Evolutionary conservation across 2,888 invertebrate species (phyloP), one percentile per base, ranked within the genome.

Genomic region (Griposia aprilina): DNA sequence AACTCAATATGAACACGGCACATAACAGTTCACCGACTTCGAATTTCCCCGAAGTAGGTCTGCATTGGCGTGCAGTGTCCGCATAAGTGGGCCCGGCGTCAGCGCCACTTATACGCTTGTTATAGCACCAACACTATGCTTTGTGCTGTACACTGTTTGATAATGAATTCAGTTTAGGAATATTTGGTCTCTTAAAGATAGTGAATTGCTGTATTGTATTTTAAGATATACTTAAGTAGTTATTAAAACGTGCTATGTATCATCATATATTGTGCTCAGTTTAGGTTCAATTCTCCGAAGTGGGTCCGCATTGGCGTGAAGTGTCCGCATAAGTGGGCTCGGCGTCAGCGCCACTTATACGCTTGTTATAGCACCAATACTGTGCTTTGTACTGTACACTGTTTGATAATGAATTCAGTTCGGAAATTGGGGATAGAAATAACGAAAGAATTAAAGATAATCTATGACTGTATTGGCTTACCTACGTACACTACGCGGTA

Each of bases 41-140:
- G 41, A 60, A 83, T 71, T 95, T 95, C 94, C 88, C 48, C 90
- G 94, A 94, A 95, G 77, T 83, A 86, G 68, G 88, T 72, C 91
- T 89, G 92, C 93, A 93, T 77, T 94, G 89, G 93, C 94, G 94
- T 93, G 93, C 91, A 80, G 85, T 91, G 92, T 91, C 91, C 90
- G 88, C 85, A 87, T 93, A 92, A 93, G 92, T 93, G 92, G 89
- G 80, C 87, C 90, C 91, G 90, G 90, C 90, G 86, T 91, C 92
- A 87, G 88, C 88, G 82, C 90, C 90, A 90, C 90, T 92, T 91
- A 91, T 86, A 85, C 86, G 78, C 87, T 86, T 86, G 86, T 90
- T 89, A 55, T 84, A 73, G 76, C 68, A 78, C 74, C 36, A 55
- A 45, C 76, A 59, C 62, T 52, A 36, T 76, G 82, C 66, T 62